A percentile compares a stretch with the other conserved stretches of the same genome.
Conservation (phyloP, 2,888 invertebrate genomes). For the Lordiphosa andalusiaca region DNA sequence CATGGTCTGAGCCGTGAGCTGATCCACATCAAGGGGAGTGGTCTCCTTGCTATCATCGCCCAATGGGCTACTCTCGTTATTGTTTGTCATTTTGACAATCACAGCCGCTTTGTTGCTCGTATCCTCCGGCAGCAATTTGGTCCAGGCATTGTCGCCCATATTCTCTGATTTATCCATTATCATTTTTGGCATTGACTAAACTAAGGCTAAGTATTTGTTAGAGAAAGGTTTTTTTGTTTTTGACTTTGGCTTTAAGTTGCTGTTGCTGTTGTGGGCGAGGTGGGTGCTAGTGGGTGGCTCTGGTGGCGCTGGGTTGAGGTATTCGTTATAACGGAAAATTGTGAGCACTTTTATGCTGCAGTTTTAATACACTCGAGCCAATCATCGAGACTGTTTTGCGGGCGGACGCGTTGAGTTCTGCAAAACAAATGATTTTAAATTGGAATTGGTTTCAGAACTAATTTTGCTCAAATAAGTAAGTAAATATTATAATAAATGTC, state of each 20-base stretch:
- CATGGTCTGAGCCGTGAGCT: conserved; percentile 18
- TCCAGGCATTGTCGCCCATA: conserved; percentile 79
- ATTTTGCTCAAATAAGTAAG: no score
- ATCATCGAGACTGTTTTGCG: conserved; percentile 52
- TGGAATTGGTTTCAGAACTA: no score
- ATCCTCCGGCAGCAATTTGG: conserved; percentile 78
- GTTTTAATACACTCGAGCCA: conserved; percentile 32
- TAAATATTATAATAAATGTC: no score
- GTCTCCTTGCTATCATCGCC: conserved; percentile 46
- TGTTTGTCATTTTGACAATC: conserved; percentile 67
- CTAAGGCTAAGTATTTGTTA: conserved; percentile 17
- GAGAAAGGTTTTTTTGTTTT: conserved; percentile 24
- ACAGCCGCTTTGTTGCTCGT: conserved; percentile 55
- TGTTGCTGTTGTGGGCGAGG: neutral
- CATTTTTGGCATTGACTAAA: conserved; percentile 63
- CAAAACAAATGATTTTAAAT: conserved; percentile 45
- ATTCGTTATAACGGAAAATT: conserved; percentile 69
- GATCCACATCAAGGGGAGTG: conserved; percentile 69
- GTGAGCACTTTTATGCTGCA: conserved; percentile 47
- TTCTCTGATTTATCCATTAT: conserved; percentile 78
- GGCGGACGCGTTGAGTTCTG: conserved; percentile 34
- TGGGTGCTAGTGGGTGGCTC: conserved; percentile 11
- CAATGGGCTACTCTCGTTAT: conserved; percentile 14
- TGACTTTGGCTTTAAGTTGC: conserved; percentile 29
- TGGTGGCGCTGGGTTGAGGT: conserved; percentile 83